phyloP scores from a whole-genome alignment of 2,888 invertebrate species.

The Ophion obscuratus region DNA sequence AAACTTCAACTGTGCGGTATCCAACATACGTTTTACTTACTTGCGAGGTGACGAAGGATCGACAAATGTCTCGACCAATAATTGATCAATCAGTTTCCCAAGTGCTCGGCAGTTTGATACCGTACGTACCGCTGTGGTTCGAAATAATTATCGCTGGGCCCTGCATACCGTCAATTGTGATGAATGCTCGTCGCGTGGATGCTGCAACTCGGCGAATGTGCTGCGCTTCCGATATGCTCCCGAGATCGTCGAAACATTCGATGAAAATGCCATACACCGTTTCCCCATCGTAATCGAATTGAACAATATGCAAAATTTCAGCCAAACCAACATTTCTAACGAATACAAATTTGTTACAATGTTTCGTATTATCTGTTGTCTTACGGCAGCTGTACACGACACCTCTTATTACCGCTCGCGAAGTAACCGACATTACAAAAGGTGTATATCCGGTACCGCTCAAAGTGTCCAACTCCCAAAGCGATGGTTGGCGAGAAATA shows the following conservation, averaged over 20 bases:
- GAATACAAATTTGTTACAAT: background rate
- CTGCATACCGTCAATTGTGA: background rate
- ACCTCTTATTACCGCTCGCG: background rate
- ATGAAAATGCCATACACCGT: constrained; percentile 23
- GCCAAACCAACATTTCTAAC: constrained; percentile 17
- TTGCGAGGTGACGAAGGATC: no score
- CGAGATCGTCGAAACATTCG: constrained; percentile 4
- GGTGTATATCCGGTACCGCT: constrained; percentile 6
- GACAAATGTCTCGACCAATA: no score
- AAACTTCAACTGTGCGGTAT: no score
- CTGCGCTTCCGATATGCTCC: background rate
- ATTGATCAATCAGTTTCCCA: no score
- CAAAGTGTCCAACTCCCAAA: constrained; percentile 10
- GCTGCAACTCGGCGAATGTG: constrained; percentile 18
- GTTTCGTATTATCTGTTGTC: background rate
- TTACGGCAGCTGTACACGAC: background rate
- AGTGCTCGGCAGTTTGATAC: no score
- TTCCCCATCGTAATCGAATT: constrained; percentile 10
- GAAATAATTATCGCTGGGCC: background rate
- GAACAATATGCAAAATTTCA: background rate
- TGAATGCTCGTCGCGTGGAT: background rate
- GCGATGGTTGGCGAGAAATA: background rate
- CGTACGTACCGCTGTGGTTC: no score
- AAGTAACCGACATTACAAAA: background rate
- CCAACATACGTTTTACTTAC: no score